A percentile compares a stretch with the other conserved stretches of the same genome.
These are phyloP conservation scores for Adelosebastes latens DNA, from an alignment of 2,797 vertebrate genomes.

Conservation along the genomic window DNA sequence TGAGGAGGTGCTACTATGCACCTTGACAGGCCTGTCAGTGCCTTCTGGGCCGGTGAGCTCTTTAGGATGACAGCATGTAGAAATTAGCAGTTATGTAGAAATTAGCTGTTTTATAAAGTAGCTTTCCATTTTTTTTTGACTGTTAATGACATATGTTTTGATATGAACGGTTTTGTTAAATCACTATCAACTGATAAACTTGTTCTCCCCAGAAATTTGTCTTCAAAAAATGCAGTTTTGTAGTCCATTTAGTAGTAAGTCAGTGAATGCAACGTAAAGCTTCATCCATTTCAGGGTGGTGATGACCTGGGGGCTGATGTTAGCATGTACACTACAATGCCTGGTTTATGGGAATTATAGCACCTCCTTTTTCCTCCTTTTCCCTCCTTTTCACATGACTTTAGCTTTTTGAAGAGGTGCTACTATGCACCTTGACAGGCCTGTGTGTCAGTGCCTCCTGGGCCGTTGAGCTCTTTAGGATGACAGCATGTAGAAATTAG, in stretches of 20 bases:
- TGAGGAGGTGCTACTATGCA: constrained; percentile 13
- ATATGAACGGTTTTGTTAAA: not conserved
- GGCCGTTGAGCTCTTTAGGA: constrained; percentile 4
- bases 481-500: constrained; percentile 1
- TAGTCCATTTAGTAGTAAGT: not conserved
- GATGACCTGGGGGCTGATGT: constrained; percentile 8
- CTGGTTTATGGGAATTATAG: not conserved
- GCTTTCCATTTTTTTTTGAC: not conserved
- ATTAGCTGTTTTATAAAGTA: not conserved
- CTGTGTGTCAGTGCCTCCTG: constrained; percentile 33
- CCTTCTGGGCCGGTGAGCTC: constrained; percentile 10
- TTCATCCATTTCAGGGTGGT: not conserved
- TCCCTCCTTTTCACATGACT: not conserved
- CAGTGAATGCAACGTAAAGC: constrained; percentile 6
- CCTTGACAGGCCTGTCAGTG: constrained; percentile 46
- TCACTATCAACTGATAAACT: not conserved
- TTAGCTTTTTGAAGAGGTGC: not conserved
- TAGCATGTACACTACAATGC: not conserved
- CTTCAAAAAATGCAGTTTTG: not conserved
- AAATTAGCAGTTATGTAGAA: not conserved
- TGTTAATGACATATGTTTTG: not conserved
- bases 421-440: constrained; percentile 42
- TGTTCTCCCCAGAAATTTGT: not conserved
- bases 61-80: not conserved
- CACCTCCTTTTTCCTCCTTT: not conserved